Base-by-base conservation (phyloP, 2,113 vertebrate genomes). In the Channa maculata region DNA sequence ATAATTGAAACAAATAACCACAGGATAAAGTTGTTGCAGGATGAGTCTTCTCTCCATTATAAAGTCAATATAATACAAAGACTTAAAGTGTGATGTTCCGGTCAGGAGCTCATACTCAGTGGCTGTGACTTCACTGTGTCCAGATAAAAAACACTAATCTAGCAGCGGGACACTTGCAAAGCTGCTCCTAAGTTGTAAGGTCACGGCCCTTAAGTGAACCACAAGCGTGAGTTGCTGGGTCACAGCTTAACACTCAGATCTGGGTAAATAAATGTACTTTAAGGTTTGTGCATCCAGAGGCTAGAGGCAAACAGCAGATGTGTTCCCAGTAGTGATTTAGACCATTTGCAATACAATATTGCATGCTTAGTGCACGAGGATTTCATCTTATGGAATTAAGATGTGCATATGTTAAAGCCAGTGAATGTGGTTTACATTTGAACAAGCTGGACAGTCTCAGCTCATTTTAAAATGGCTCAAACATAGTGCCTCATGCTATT, bases 131-230 rank as follows among this genome's bases (percentile, higher is more conserved):
- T 59, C 37, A 6, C 36, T 6, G 50, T 0, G 24, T 52, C 14
- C 61, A 59, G 52, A 78, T 82, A 36, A 75, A 24, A 74, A 75
- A 66, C 14, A 41, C 7, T 80, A 70, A 78, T 87, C 75, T 11
- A 53, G 24, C 65, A 77, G 54, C 67, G 65, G 60, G 36, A 52
- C 34, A 0, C 43, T 55, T 24, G 15, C 55, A 53, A 61, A 71
- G 38, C 39, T 0, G 11, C 8, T 59, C 57, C 37, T 60, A 53
- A 51, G 63, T 50, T 61, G 11, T 3, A 49, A 61, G 67, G 52
- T 70, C 60, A 62, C 33, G 14, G 51, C 55, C 59, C 44, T 5
- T 10, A 12, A 59, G 55, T 65, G 55, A 49, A 51, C 67, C 34
- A 3, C 33, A 24, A 43, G 44, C 70, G 9, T 1, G 11, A 60